Conservation (phyloP, 37 sponge, comb jelly and placozoan species). For the Beroe ovata region DNA sequence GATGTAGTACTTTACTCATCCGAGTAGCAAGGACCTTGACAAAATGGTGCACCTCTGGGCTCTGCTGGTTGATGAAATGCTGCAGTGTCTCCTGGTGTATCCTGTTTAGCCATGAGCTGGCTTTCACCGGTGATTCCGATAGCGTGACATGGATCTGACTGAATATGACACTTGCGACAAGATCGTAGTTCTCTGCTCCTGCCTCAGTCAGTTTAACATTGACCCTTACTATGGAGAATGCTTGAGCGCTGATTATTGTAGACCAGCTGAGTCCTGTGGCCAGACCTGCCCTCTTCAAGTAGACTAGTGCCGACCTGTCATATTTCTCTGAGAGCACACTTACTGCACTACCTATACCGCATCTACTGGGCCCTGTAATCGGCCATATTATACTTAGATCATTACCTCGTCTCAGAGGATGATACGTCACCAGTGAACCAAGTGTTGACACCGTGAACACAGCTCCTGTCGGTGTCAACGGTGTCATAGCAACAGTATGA, state of each 20-base stretch:
- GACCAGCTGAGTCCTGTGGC: conserved; percentile 33
- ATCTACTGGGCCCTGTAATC: not conserved
- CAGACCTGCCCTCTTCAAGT: not conserved
- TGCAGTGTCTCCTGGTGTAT: conserved; percentile 34
- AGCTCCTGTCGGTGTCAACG: not conserved
- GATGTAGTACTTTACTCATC: conserved; percentile 14
- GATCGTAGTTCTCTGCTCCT: not conserved
- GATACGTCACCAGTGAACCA: not conserved
- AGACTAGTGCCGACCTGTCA: not conserved
- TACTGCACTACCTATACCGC: conserved; percentile 17
- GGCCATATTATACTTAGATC: conserved; percentile 32
- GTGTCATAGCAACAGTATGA: not conserved
- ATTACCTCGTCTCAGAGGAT: conserved; percentile 28
- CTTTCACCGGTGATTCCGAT: not conserved
- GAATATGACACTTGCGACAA: not conserved
- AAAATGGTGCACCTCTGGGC: not conserved
- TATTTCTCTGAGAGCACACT: not conserved
- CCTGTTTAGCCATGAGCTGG: not conserved
- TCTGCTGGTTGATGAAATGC: conserved; percentile 30
- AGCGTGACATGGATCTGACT: not conserved
- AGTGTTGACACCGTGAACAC: not conserved
- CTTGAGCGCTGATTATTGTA: not conserved
- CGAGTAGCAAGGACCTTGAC: conserved; percentile 24
- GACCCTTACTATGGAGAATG: conserved; percentile 16
- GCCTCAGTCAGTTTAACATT: conserved; percentile 33